These are phyloP conservation scores for Dendrolimus pini DNA, from an alignment of 2,888 invertebrate genomes.

Conservation along the genomic window DNA sequence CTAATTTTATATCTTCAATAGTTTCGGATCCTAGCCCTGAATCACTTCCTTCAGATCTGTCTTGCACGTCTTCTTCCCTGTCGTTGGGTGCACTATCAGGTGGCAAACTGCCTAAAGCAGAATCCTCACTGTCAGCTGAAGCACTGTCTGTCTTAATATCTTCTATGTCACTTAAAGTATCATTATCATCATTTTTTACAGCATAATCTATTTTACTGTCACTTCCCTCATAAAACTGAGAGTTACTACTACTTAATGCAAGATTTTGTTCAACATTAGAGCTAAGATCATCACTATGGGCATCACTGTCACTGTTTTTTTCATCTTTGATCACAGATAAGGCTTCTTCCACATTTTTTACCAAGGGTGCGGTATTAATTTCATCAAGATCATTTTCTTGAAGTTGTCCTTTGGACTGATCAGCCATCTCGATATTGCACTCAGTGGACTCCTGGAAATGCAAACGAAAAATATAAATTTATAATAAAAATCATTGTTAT, in stretches of 20 bases:
- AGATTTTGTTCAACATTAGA: conserved; percentile 60
- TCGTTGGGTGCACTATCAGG: conserved; percentile 61
- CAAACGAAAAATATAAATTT: neutral
- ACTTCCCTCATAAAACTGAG: conserved; percentile 73
- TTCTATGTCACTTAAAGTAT: conserved; percentile 70
- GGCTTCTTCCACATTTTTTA: conserved; percentile 30
- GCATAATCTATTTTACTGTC: conserved; percentile 69
- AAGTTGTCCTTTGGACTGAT: conserved; percentile 16
- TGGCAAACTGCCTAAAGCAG: conserved; percentile 78
- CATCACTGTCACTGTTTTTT: conserved; percentile 59
- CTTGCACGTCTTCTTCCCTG: conserved; percentile 78
- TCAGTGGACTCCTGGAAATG: conserved; percentile 50
- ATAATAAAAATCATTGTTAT: neutral
- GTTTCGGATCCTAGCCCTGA: conserved; percentile 89
- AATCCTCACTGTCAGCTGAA: conserved; percentile 78
- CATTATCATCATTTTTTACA: conserved; percentile 68
- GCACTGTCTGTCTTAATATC: conserved; percentile 71
- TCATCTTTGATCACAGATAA: conserved; percentile 45
- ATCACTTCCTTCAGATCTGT: conserved; percentile 88
- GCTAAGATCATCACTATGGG: conserved; percentile 59
- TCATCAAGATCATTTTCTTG: conserved; percentile 20
- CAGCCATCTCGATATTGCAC: conserved; percentile 16
- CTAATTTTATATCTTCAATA: conserved; percentile 73
- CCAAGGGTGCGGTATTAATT: conserved; percentile 15
- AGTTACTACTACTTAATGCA: conserved; percentile 51